Evolutionary conservation across 2,888 invertebrate genomes (phyloP).

Genomic region (Parascotia fuliginaria): DNA sequence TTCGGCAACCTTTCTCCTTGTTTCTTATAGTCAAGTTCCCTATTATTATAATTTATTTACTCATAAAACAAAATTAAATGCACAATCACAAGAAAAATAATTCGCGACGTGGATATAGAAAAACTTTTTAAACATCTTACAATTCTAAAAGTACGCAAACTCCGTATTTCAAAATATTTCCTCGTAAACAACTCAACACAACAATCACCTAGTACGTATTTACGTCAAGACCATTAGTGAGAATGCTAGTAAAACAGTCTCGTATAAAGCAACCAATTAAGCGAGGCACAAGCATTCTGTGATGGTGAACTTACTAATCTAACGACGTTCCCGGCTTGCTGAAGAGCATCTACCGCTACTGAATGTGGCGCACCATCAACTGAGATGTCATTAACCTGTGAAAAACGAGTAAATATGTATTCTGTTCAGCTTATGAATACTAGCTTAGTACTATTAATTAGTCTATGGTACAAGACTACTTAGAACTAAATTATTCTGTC

Average conservation of each 20-base stretch:
- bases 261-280: constrained; percentile 38
- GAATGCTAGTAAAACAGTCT: constrained; percentile 13
- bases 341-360: constrained; percentile 97
- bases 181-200: constrained; percentile 10
- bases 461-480: too few species aligned
- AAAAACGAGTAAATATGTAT: constrained; percentile 9
- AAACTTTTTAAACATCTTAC: background rate
- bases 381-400: constrained; percentile 95
- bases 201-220: constrained; percentile 10
- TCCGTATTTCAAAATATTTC: constrained; percentile 5
- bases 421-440: background rate
- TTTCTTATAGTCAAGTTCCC: too few species aligned
- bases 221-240: constrained; percentile 17
- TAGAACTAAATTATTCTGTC: too few species aligned
- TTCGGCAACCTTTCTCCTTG: background rate
- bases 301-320: constrained; percentile 90
- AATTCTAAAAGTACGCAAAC: background rate
- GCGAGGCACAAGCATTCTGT: constrained; percentile 12
- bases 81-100: background rate
- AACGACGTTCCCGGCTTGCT: constrained; percentile 97
- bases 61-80: background rate
- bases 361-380: constrained; percentile 97
- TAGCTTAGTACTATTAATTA: too few species aligned
- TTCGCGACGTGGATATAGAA: background rate
- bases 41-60: too few species aligned